A percentile compares a stretch with the other conserved stretches of the same genome.
These are phyloP conservation scores for Zaprionus gabonicus DNA, from an alignment of 1,140 invertebrate species.

Conservation along the genomic window DNA sequence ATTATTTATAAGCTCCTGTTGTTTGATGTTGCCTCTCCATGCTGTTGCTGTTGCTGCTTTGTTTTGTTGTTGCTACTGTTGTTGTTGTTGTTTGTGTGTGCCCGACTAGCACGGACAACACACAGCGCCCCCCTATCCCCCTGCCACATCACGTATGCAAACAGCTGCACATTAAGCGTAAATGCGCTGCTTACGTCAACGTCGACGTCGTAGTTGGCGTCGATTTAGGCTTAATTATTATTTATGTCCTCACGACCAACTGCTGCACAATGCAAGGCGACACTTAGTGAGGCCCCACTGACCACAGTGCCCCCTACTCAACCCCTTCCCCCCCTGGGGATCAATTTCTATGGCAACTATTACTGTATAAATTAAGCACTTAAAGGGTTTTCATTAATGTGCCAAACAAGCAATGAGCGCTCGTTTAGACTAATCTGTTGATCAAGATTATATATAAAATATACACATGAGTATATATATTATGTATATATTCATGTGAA, in stretches of 20 bases:
- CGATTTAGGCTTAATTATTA: conserved; percentile 40
- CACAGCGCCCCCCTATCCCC: too few species aligned
- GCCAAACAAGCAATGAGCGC: too few species aligned
- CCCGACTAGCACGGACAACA: not conserved
- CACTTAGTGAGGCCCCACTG: not conserved
- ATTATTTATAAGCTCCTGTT: conserved; percentile 53
- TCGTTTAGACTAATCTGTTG: not conserved
- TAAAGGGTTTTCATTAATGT: too few species aligned
- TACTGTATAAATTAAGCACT: too few species aligned
- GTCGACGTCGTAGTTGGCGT: not conserved
- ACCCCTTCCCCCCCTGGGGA: too few species aligned
- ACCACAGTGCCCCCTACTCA: not conserved
- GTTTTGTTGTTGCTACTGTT: not conserved
- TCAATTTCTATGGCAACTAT: not conserved
- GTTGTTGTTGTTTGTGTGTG: not conserved
- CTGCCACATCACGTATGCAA: conserved; percentile 20
- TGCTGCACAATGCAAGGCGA: not conserved
- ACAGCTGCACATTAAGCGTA: conserved; percentile 34
- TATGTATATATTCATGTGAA: too few species aligned
- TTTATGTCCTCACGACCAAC: not conserved
- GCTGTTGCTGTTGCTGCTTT: conserved; percentile 6
- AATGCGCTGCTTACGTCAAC: conserved; percentile 4
- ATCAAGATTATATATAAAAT: not conserved
- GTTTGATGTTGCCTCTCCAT: conserved; percentile 12
- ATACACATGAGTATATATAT: not conserved